These are phyloP conservation scores for Erythrocercus mccallii DNA, from an alignment of 2,113 vertebrate species.

Conservation along the genomic window DNA sequence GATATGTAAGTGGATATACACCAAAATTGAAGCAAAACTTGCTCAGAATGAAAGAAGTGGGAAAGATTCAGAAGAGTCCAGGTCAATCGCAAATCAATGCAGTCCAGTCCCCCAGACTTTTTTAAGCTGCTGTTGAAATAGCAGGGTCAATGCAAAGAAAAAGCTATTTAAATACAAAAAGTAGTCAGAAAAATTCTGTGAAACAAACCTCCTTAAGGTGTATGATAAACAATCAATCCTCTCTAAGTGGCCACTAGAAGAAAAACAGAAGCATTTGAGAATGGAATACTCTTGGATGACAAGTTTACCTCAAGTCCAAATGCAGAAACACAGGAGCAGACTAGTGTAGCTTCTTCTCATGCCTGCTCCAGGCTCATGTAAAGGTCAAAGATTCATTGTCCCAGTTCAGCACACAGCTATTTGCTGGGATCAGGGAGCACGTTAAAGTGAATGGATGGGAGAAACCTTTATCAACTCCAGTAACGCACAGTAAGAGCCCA, in stretches of 20 bases:
- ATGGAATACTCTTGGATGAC: not conserved
- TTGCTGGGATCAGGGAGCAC: not conserved
- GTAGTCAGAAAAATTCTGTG: not conserved
- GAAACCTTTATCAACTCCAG: not conserved
- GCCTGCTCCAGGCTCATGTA: not conserved
- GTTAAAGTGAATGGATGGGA: not conserved
- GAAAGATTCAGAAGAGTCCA: not conserved
- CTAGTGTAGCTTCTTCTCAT: not conserved
- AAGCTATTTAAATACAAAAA: not conserved
- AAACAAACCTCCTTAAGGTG: not conserved
- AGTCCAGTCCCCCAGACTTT: not conserved
- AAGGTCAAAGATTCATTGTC: slow-evolving; percentile 1
- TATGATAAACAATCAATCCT: not conserved
- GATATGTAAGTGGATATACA: fast-evolving
- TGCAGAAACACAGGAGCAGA: not conserved
- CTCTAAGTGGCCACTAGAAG: not conserved
- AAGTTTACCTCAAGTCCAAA: not conserved
- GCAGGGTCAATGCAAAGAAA: not conserved
- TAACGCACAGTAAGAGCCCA: not conserved
- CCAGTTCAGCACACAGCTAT: not conserved
- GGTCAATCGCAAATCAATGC: not conserved
- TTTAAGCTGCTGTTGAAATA: not conserved
- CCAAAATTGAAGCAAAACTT: not conserved
- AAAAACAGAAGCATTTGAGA: not conserved
- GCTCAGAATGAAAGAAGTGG: not conserved